Percentiles rank a stretch among this genome's conserved stretches.
phyloP scores from a whole-genome alignment of 2,888 invertebrate genomes.

The Microdon myrmicae region DNA sequence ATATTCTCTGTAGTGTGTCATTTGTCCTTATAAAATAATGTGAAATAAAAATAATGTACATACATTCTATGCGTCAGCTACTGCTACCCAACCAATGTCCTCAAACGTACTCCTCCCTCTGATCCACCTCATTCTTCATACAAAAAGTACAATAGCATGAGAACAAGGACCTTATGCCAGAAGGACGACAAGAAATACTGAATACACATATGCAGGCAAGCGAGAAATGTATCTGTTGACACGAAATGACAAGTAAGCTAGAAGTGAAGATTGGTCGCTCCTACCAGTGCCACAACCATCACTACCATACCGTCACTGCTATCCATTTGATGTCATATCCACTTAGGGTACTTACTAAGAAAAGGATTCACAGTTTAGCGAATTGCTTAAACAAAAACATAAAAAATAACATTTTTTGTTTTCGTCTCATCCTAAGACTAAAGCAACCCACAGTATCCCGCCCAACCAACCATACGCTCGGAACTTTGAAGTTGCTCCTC shows the following conservation, averaged over 20 bases:
- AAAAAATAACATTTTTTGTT: no score
- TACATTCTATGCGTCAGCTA: constrained; percentile 25
- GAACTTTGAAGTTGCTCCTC: constrained; percentile 28
- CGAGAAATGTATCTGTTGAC: constrained; percentile 52
- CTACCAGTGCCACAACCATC: constrained; percentile 6
- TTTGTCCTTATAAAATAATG: constrained; percentile 52
- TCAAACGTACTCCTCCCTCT: neutral
- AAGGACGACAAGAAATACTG: constrained; percentile 14
- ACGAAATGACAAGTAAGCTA: constrained; percentile 47
- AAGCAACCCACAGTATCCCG: constrained; percentile 10
- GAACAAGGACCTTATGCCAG: constrained; percentile 41
- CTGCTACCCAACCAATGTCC: neutral
- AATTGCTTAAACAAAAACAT: constrained; percentile 48
- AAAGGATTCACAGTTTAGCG: constrained; percentile 51
- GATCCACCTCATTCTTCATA: constrained; percentile 3
- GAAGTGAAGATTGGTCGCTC: constrained; percentile 17
- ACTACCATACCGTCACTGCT: no score
- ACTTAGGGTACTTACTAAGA: constrained; percentile 49
- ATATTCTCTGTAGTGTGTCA: constrained; percentile 47
- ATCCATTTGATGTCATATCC: constrained; percentile 40
- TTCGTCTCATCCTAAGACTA: constrained; percentile 7
- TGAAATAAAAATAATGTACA: constrained; percentile 51
- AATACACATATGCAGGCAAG: constrained; percentile 47
- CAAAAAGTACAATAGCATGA: constrained; percentile 16
- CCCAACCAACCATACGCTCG: neutral